Percentiles rank a stretch among this genome's conserved stretches.
Conservation (phyloP, 2,888 invertebrate species). For the Actias luna region DNA sequence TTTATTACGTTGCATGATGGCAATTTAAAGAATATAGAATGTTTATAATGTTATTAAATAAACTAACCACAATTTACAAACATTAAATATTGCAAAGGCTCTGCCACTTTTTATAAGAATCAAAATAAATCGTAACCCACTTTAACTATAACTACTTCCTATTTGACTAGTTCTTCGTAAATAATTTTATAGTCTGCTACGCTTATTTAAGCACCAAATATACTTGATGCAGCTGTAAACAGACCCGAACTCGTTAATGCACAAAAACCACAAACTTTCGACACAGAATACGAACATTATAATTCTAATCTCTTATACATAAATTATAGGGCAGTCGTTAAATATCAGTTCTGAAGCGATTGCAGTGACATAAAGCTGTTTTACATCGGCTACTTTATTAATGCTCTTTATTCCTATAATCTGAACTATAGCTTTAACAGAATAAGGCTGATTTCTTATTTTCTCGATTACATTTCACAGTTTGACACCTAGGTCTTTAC, state of each 20-base stretch:
- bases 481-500: slow-evolving; percentile 42
- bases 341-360: slow-evolving; percentile 72
- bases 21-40: neutral
- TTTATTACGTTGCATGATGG: too few species aligned
- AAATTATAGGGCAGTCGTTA: slow-evolving; percentile 69
- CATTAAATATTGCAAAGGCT: neutral
- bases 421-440: slow-evolving; percentile 32
- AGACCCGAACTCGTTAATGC: slow-evolving; percentile 38
- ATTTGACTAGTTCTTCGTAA: slow-evolving; percentile 4
- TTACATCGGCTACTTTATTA: slow-evolving; percentile 48
- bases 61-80: slow-evolving; percentile 4
- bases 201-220: slow-evolving; percentile 6
- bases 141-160: neutral
- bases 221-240: slow-evolving; percentile 23
- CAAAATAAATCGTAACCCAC: slow-evolving; percentile 7
- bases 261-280: slow-evolving; percentile 53
- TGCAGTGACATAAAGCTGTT: slow-evolving; percentile 69
- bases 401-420: slow-evolving; percentile 26
- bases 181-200: slow-evolving; percentile 7
- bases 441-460: slow-evolving; percentile 38
- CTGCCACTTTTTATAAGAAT: neutral
- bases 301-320: slow-evolving; percentile 70
- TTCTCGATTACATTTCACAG: slow-evolving; percentile 23
- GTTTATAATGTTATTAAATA: neutral
- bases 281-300: slow-evolving; percentile 55